Conservation (phyloP, 2,113 vertebrate species). For the Sigmodon hispidus region DNA sequence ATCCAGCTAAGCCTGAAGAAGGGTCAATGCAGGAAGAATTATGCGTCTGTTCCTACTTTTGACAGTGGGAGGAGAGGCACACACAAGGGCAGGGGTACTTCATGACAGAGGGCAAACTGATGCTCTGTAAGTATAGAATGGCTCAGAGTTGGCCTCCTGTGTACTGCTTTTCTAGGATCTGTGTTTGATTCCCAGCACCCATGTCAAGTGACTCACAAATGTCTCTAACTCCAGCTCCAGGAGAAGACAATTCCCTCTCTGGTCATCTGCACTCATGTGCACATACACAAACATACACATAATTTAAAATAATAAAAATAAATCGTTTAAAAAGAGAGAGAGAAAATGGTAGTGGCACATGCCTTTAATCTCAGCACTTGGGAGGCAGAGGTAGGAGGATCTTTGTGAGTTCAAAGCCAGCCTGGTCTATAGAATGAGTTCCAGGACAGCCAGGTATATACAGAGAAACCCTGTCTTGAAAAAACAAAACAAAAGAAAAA, state of each 20-base stretch:
- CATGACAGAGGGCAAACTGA: background rate
- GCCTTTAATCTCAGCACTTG: background rate
- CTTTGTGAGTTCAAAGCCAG: background rate
- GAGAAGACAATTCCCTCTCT: background rate
- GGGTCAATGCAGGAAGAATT: background rate
- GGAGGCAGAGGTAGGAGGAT: background rate
- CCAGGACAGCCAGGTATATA: background rate
- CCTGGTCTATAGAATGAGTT: background rate
- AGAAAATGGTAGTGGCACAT: background rate
- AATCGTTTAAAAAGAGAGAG: background rate
- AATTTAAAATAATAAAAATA: background rate
- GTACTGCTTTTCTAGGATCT: background rate
- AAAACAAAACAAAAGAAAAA: background rate
- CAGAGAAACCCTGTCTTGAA: background rate
- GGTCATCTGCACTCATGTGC: background rate
- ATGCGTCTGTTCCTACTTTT: conserved; percentile 24
- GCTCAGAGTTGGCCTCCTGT: background rate
- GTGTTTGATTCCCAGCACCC: background rate
- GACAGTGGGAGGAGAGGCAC: background rate
- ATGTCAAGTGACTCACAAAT: background rate
- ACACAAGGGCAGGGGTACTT: background rate
- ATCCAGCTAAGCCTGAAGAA: background rate
- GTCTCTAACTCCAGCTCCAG: background rate
- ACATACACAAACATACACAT: background rate
- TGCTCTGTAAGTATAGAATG: background rate